Base-by-base conservation (phyloP, 2,888 invertebrate genomes). In the Pseudococcus jackbeardsleyi region DNA sequence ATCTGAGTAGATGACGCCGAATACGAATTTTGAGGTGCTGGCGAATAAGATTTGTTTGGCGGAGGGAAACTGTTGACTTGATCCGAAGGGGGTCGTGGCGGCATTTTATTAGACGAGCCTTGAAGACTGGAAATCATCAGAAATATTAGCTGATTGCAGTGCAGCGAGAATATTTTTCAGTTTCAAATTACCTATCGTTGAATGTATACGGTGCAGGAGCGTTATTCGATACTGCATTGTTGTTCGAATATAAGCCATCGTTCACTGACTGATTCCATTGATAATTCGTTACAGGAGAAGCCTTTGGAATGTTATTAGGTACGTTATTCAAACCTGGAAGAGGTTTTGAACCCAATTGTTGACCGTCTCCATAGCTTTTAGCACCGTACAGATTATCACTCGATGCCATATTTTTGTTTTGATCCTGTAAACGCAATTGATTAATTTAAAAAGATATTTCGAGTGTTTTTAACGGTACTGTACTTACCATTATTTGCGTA, bases 341-440 rank as follows among this genome's bases (percentile, higher is more conserved):
- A 5, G 42, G n/a, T 26, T 79, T 79, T 17, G 79, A 79, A 33
- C 12, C 15, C 8, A 42, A 79, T 4, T 26, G 68, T 22, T 22
- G 26, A 0, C 26, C 68, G n/a, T 42, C 42, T 42, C 42, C 42
- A 42, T 79, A 42, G 33, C 33, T 79, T 42, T 79, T 79, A 4
- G 42, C 42, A 3, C 79, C 79, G n/a, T 39, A n/a, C 12, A 79
- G 15, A n/a, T 39, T 22, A 17, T 82, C 46, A 19, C 46, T 82
- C 8, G 79, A 46, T 46, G 79, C 46, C 79, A 82, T 82, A 15
- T 82, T 82, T 82, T 82, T 46, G 46, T 82, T 82, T 22, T 82
- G 79, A 46, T 82, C 79, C 79, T 82, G n/a, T n/a, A 82, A 26
- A 82, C 9, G 0, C 0, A 19, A 46, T 82, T 12, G 17, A 33